phyloP scores from a whole-genome alignment of 2,888 invertebrate species.

The Brachycybe producta region DNA sequence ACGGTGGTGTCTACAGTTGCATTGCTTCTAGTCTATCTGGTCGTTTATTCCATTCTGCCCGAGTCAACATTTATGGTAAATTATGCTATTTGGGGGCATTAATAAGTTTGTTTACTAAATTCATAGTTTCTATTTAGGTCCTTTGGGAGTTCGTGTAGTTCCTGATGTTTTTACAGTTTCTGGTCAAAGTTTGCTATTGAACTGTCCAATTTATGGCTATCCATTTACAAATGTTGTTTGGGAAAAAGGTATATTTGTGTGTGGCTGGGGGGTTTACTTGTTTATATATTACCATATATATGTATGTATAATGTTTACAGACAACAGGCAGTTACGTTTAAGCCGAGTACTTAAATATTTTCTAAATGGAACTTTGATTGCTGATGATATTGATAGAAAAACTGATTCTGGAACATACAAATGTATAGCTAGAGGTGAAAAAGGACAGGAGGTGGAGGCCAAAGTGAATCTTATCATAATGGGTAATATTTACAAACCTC shows the following conservation, averaged over 20 bases:
- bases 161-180: neutral
- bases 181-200: slow-evolving; percentile 2
- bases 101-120: too few species aligned
- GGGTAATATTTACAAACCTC: neutral
- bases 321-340: neutral
- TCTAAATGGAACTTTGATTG: slow-evolving; percentile 9
- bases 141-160: neutral
- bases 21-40: slow-evolving; percentile 3
- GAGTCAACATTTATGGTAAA: slow-evolving; percentile 66
- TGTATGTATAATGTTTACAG: slow-evolving; percentile 6
- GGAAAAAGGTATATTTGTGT: slow-evolving; percentile 11
- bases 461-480: neutral
- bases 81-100: too few species aligned
- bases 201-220: slow-evolving; percentile 15
- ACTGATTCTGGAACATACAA: slow-evolving; percentile 14
- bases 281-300: neutral
- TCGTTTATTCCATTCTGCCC: slow-evolving; percentile 22
- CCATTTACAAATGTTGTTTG: slow-evolving; percentile 1
- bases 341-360: neutral
- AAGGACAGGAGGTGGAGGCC: neutral
- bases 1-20: slow-evolving; percentile 11
- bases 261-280: too few species aligned
- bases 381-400: neutral
- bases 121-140: slow-evolving; percentile 22
- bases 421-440: slow-evolving; percentile 1